phyloP scores from a whole-genome alignment of 2,113 vertebrate species.

The Nansenia antarctica region DNA sequence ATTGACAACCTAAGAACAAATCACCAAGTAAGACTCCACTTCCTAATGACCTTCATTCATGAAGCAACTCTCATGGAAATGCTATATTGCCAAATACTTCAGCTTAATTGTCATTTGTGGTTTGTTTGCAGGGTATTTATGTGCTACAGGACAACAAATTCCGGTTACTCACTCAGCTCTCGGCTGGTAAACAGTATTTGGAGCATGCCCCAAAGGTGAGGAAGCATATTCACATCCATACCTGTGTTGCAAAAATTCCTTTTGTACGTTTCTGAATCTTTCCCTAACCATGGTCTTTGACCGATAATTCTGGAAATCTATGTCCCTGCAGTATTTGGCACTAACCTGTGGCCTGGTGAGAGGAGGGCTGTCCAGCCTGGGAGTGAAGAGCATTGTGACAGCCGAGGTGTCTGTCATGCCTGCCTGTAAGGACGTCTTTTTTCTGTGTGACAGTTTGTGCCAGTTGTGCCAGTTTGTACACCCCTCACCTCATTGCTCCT shows the following conservation, averaged over 20 bases:
- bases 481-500: not conserved
- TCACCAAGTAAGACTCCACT: constrained; percentile 82
- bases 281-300: not conserved
- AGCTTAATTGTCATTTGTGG: not conserved
- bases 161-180: constrained; percentile 87
- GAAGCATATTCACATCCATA: not conserved
- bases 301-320: not conserved
- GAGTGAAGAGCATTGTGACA: constrained; percentile 95
- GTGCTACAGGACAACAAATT: constrained; percentile 97
- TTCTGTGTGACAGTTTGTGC: not conserved
- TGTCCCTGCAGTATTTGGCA: constrained; percentile 85
- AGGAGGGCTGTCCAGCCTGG: constrained; percentile 89
- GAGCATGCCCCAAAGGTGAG: constrained; percentile 93
- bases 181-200: constrained; percentile 92
- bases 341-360: constrained; percentile 94
- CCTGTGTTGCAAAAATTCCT: not conserved
- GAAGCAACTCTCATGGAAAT: not conserved
- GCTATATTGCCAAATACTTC: not conserved
- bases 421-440: constrained; percentile 80
- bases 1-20: constrained; percentile 95
- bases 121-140: constrained; percentile 86
- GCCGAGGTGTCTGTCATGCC: constrained; percentile 96
- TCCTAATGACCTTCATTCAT: not conserved
- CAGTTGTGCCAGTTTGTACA: not conserved
- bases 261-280: not conserved